A percentile compares a stretch with the other conserved stretches of the same genome.
These are phyloP conservation scores for Cerastis rubricosa DNA, from an alignment of 2,888 invertebrate genomes.

Conservation along the genomic window DNA sequence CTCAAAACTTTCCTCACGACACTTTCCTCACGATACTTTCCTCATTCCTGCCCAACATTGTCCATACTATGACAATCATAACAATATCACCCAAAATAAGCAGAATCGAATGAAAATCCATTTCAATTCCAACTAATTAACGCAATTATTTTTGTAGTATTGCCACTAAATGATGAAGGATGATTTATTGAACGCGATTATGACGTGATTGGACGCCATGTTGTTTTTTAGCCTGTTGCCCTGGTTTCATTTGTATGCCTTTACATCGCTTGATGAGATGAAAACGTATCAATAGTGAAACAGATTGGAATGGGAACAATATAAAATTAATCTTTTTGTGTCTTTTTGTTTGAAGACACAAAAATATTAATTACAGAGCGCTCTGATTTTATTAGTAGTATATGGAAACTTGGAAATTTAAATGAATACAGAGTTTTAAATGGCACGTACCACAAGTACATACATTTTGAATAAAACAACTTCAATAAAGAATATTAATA, in stretches of 20 bases:
- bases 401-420: not conserved
- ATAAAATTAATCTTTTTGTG: constrained; percentile 34
- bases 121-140: constrained; percentile 1
- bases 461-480: not conserved
- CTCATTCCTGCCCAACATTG: not conserved
- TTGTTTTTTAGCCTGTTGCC: not conserved
- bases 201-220: not conserved
- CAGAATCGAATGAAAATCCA: not conserved
- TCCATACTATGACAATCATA: not conserved
- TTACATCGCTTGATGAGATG: constrained; percentile 12
- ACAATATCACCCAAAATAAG: not conserved
- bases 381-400: not conserved
- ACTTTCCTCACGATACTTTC: not conserved
- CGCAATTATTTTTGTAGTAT: constrained; percentile 11
- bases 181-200: constrained; percentile 26
- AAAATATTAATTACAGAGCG: not conserved
- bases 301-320: constrained; percentile 17
- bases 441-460: not conserved
- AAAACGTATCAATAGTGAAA: constrained; percentile 29
- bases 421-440: too few species aligned
- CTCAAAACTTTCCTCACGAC: not conserved
- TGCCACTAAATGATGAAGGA: not conserved
- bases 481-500: not conserved
- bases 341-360: not conserved
- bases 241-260: constrained; percentile 6